A percentile compares a stretch with the other conserved stretches of the same genome.
These are phyloP conservation scores for Tenebrosternarchus preto DNA, from an alignment of 2,113 vertebrate species.

Conservation along the genomic window DNA sequence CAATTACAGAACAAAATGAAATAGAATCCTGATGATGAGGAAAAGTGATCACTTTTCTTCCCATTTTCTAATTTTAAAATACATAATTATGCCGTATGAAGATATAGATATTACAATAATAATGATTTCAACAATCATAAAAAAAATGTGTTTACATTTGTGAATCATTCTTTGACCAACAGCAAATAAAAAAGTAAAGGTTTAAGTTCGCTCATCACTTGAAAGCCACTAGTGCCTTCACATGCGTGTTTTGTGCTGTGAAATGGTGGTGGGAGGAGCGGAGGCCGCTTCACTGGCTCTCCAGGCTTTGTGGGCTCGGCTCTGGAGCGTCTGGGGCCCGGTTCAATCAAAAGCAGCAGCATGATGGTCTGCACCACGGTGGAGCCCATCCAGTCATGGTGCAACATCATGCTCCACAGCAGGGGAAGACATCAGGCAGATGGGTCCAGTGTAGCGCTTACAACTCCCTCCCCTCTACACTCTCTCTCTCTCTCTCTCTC, in stretches of 20 bases:
- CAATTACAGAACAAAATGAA: no score
- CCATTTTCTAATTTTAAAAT: no score
- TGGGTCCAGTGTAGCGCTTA: constrained; percentile 80
- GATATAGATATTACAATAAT: no score
- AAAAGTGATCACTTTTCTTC: no score
- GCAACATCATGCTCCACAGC: constrained; percentile 80
- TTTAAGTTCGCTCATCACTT: no score
- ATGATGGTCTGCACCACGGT: constrained; percentile 72
- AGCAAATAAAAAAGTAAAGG: no score
- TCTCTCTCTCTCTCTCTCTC: constrained; percentile 31
- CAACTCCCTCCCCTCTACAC: constrained; percentile 69
- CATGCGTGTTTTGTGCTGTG: constrained; percentile 36
- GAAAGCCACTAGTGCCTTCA: constrained; percentile 8
- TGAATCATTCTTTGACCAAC: background rate
- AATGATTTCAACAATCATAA: no score
- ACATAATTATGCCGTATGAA: no score
- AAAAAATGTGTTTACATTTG: background rate
- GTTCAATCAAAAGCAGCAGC: constrained; percentile 57
- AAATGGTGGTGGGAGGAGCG: constrained; percentile 51
- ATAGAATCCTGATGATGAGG: no score
- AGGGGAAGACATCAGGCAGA: constrained; percentile 80
- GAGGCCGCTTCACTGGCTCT: constrained; percentile 30
- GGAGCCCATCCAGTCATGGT: constrained; percentile 75
- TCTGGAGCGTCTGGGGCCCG: constrained; percentile 51
- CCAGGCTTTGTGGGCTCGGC: constrained; percentile 41